These are phyloP conservation scores for Anadara kagoshimensis DNA, from an alignment of 1,140 invertebrate genomes.

Conservation along the genomic window DNA sequence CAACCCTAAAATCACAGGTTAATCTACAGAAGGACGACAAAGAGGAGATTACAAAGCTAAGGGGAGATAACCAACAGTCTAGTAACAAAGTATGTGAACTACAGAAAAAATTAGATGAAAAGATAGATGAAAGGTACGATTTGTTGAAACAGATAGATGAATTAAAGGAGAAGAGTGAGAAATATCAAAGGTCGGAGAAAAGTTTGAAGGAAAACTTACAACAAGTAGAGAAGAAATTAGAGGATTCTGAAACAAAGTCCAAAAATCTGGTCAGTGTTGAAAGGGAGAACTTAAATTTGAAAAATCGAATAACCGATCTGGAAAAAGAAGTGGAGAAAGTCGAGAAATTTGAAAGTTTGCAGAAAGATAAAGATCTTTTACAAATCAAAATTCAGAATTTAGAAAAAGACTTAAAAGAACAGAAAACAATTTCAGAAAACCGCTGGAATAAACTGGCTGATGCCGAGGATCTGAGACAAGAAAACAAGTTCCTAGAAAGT, in stretches of 20 bases:
- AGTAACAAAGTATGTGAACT: constrained; percentile 15
- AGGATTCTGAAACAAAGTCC: constrained; percentile 34
- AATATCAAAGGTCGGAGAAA: constrained; percentile 42
- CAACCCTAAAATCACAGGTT: constrained; percentile 12
- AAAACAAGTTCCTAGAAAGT: constrained; percentile 66
- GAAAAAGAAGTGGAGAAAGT: constrained; percentile 53
- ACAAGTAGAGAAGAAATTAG: constrained; percentile 40
- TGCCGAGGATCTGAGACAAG: constrained; percentile 59
- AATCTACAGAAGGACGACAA: constrained; percentile 8
- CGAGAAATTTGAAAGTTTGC: constrained; percentile 39
- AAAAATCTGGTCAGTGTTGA: constrained; percentile 39
- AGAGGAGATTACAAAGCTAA: not conserved
- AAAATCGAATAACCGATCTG: constrained; percentile 72
- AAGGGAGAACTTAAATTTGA: constrained; percentile 70
- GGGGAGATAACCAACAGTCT: constrained; percentile 16
- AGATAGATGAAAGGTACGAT: constrained; percentile 41
- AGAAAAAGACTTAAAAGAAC: constrained; percentile 48
- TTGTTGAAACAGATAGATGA: constrained; percentile 18
- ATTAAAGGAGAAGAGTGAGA: constrained; percentile 35
- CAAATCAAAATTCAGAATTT: constrained; percentile 45
- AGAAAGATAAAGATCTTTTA: constrained; percentile 44
- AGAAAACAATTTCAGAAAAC: constrained; percentile 35
- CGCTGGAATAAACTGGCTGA: constrained; percentile 52
- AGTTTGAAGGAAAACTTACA: constrained; percentile 35
- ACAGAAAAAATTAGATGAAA: constrained; percentile 31